A percentile compares a stretch with the other conserved stretches of the same genome.
These are phyloP conservation scores for Machimus atricapillus DNA, from an alignment of 2,888 invertebrate species.

Conservation along the genomic window DNA sequence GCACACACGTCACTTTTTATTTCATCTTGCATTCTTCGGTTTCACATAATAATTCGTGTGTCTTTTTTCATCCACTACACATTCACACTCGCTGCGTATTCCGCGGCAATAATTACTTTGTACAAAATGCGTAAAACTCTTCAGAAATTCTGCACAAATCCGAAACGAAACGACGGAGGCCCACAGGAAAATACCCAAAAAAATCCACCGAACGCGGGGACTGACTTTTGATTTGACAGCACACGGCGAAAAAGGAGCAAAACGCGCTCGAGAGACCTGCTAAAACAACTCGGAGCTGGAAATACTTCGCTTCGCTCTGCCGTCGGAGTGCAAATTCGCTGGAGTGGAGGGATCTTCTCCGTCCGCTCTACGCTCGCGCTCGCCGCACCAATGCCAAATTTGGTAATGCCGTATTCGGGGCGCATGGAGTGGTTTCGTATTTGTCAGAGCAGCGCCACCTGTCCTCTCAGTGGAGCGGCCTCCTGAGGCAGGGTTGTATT, in stretches of 20 bases:
- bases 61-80: constrained; percentile 11
- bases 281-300: constrained; percentile 10
- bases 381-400: constrained; percentile 13
- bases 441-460: neutral
- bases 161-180: constrained; percentile 2
- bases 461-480: neutral
- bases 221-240: constrained; percentile 13
- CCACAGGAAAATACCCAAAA: constrained; percentile 17
- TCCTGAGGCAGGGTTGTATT: neutral
- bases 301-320: neutral
- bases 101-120: neutral
- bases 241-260: constrained; percentile 13
- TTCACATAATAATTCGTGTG: constrained; percentile 29
- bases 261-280: neutral
- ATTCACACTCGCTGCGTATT: constrained; percentile 30
- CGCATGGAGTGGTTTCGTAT: constrained; percentile 26
- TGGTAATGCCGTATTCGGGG: constrained; percentile 29
- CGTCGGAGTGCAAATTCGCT: neutral
- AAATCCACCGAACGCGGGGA: constrained; percentile 34
- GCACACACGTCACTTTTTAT: constrained; percentile 45
- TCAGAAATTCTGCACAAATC: constrained; percentile 8
- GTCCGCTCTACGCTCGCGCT: constrained; percentile 16
- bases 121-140: constrained; percentile 10
- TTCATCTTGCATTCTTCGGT: constrained; percentile 28
- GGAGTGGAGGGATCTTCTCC: constrained; percentile 21